phyloP scores from a whole-genome alignment of 2,888 invertebrate species.

The Syrista parreyssii region DNA sequence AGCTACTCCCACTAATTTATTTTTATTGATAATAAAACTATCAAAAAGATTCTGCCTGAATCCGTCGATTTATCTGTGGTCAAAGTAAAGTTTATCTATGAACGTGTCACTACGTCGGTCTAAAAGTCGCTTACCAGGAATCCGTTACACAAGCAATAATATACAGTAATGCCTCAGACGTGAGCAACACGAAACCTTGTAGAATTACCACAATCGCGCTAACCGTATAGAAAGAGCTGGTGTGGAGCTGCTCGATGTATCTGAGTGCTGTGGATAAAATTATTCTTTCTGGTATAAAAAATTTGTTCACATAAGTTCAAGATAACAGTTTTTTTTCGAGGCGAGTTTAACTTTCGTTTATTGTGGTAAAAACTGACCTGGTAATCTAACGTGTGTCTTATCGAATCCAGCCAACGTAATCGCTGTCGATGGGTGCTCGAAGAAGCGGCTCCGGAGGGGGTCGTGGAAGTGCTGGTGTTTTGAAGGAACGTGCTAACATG shows the following conservation, averaged over 20 bases:
- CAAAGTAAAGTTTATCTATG: not conserved
- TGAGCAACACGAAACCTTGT: not conserved
- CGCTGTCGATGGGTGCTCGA: conserved; percentile 64
- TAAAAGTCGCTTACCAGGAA: not conserved
- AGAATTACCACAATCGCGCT: not conserved
- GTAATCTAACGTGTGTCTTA: not conserved
- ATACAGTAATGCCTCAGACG: too few species aligned
- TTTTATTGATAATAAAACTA: too few species aligned
- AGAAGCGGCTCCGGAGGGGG: conserved; percentile 63
- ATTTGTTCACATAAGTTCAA: not conserved
- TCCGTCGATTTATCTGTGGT: too few species aligned
- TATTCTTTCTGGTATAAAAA: not conserved
- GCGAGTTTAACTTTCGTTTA: not conserved
- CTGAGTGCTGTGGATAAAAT: not conserved
- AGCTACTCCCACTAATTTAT: too few species aligned
- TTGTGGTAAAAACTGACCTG: not conserved
- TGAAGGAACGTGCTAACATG: conserved; percentile 84
- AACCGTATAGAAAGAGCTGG: not conserved
- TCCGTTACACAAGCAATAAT: too few species aligned
- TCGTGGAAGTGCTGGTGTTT: conserved; percentile 69
- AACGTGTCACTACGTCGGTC: not conserved
- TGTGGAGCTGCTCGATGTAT: not conserved
- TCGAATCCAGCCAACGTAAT: not conserved
- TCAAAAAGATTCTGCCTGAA: not conserved
- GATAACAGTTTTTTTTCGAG: not conserved